Conservation (phyloP, 2,113 vertebrate species). For the Anthoscopus minutus region DNA sequence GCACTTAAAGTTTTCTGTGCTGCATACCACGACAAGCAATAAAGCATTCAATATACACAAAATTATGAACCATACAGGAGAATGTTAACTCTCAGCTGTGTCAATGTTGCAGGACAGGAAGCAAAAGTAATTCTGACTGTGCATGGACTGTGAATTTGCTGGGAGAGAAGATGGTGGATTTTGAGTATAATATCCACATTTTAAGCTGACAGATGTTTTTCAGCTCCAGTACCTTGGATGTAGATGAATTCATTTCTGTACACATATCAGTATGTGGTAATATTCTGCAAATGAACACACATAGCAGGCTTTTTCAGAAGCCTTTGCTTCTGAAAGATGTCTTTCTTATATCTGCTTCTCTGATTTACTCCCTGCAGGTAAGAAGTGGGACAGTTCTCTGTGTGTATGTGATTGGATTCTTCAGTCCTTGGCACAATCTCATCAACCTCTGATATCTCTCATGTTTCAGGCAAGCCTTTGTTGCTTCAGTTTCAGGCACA, state of each 20-base stretch:
- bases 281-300: not conserved
- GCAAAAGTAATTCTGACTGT: not conserved
- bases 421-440: constrained; percentile 3
- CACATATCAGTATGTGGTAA: not conserved
- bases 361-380: constrained; percentile 31
- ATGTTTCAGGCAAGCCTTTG: not conserved
- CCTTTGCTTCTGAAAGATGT: not conserved
- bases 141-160: not conserved
- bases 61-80: not conserved
- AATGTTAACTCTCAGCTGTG: not conserved
- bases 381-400: not conserved
- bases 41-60: not conserved
- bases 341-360: not conserved
- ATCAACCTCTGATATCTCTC: not conserved
- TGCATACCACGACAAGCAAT: not conserved
- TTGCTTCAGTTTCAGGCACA: not conserved
- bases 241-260: not conserved
- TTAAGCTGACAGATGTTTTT: not conserved
- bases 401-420: constrained; percentile 2
- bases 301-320: not conserved
- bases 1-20: not conserved
- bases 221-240: not conserved
- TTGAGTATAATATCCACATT: not conserved
- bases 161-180: not conserved
- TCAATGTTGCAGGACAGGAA: not conserved